Evolutionary conservation across 2,888 invertebrate species (phyloP).

Genomic region (Spisula subtruncata): DNA sequence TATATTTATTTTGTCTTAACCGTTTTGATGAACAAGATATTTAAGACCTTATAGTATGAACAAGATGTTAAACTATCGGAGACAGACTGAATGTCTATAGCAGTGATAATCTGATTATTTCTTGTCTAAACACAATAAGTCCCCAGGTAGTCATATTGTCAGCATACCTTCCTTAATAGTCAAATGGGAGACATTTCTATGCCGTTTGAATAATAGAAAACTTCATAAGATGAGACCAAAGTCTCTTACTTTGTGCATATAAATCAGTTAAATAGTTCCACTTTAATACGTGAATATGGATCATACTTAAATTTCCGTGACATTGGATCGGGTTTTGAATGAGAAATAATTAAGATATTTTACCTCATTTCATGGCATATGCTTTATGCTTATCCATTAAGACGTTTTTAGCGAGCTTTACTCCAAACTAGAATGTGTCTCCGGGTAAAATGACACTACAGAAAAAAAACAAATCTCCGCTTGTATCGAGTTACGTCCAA

Average conservation of each 20-base stretch:
- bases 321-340: constrained; percentile 21
- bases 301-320: constrained; percentile 15
- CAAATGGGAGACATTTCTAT: constrained; percentile 2
- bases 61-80: neutral
- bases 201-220: constrained; percentile 28
- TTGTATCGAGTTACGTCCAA: constrained; percentile 17
- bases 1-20: constrained; percentile 16
- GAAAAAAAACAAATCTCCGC: constrained; percentile 27
- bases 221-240: neutral
- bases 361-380: neutral
- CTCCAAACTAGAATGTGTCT: neutral
- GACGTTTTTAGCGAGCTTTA: constrained; percentile 9
- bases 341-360: constrained; percentile 24
- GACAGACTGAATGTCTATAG: constrained; percentile 3
- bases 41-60: no score
- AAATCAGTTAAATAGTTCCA: constrained; percentile 15
- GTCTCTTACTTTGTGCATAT: neutral
- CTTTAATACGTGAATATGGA: neutral
- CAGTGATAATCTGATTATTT: constrained; percentile 7
- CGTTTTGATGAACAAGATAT: neutral
- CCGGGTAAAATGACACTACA: constrained; percentile 26
- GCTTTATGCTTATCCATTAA: constrained; percentile 23
- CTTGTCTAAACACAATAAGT: neutral
- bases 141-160: constrained; percentile 20
- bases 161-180: constrained; percentile 9